Evolutionary conservation across 2,888 invertebrate species (phyloP).

Genomic region (Anthrax anthrax): DNA sequence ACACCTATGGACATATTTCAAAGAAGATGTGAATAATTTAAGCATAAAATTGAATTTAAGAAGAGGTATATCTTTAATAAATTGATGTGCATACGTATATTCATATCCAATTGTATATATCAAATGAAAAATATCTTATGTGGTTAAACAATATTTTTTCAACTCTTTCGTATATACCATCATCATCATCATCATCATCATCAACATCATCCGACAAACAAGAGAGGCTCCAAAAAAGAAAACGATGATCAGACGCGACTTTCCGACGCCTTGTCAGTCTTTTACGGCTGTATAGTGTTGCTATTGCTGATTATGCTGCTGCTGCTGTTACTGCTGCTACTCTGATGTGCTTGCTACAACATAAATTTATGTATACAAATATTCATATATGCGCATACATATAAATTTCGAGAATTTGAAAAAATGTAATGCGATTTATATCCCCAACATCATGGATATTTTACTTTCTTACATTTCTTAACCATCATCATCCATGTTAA

Average conservation of each 20-base stretch:
- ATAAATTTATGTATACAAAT: no score
- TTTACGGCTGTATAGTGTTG: background rate
- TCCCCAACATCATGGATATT: no score
- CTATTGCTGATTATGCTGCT: no score
- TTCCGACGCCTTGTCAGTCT: conserved; percentile 6
- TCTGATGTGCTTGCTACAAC: no score
- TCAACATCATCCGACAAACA: background rate
- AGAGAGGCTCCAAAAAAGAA: background rate
- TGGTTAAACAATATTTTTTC: background rate
- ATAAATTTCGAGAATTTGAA: no score
- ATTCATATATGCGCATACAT: no score
- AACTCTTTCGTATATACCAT: background rate
- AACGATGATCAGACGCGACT: conserved; percentile 2
- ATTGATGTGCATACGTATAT: no score
- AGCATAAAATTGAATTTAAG: conserved; percentile 6
- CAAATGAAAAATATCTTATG: background rate
- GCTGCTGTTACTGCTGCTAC: no score
- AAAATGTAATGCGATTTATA: no score
- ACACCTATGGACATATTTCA: background rate
- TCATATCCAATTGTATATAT: no score
- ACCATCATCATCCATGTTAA: no score
- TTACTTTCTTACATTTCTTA: no score
- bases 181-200: background rate
- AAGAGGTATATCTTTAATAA: background rate
- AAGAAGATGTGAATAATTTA: conserved; percentile 2